Percentiles rank a stretch among this genome's conserved stretches.
Evolutionary conservation across 2,888 invertebrate species (phyloP).

Genomic region (Drosophila leonis): DNA sequence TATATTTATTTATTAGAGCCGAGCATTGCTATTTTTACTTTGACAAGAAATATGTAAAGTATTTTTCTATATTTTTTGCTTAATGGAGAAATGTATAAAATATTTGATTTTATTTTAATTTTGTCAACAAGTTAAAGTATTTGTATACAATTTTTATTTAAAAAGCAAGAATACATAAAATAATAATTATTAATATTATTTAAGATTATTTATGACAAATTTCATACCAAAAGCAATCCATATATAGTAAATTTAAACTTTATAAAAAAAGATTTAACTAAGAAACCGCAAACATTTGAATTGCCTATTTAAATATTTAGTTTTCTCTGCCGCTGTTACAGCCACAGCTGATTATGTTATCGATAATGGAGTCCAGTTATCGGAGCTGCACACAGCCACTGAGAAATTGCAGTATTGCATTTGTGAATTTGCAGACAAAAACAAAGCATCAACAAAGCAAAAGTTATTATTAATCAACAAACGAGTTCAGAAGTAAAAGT

Average conservation of each 20-base stretch:
- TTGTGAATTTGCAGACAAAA: neutral
- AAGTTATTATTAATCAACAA: neutral
- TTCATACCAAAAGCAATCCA: too few relatives aligned
- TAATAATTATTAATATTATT: too few relatives aligned
- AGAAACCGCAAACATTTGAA: neutral
- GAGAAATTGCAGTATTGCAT: neutral
- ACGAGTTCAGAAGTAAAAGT: neutral
- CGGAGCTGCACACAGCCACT: neutral
- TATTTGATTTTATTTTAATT: too few relatives aligned
- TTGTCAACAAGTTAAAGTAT: too few relatives aligned
- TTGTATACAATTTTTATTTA: neutral
- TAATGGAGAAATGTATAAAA: too few relatives aligned
- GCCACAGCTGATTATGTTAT: neutral
- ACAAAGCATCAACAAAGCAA: neutral
- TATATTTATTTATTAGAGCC: too few relatives aligned
- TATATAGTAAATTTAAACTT: too few relatives aligned
- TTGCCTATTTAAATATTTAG: neutral
- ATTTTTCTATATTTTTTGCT: too few relatives aligned
- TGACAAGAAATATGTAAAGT: too few relatives aligned
- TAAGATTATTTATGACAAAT: too few relatives aligned
- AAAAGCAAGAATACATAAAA: too few relatives aligned
- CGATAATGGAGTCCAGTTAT: constrained; percentile 3
- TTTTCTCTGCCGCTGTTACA: neutral
- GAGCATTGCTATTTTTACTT: too few relatives aligned
- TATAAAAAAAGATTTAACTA: neutral